These are phyloP conservation scores for Amia ocellicauda DNA, from an alignment of 2,113 vertebrate genomes.

Conservation along the genomic window DNA sequence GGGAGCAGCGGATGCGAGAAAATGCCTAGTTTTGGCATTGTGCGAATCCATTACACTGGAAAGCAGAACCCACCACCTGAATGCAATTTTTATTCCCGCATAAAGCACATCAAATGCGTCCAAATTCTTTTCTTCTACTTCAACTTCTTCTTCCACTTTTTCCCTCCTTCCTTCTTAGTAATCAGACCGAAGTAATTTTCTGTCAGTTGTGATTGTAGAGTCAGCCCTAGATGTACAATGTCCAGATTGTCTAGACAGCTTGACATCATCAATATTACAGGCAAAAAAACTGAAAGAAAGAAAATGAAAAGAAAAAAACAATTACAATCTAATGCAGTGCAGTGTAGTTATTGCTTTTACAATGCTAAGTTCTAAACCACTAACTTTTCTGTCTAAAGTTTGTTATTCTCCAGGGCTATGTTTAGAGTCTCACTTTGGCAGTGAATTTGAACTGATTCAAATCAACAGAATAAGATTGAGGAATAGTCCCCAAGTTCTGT, in stretches of 20 bases:
- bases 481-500: conserved; percentile 2
- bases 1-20: neutral
- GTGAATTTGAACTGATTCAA: neutral
- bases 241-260: conserved; percentile 2
- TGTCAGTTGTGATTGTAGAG: conserved; percentile 1
- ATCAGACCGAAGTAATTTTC: conserved; percentile 15
- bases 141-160: too few relatives aligned
- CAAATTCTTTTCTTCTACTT: neutral
- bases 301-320: neutral
- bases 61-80: neutral
- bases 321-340: neutral
- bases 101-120: neutral
- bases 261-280: neutral
- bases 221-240: conserved; percentile 5
- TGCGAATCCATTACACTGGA: neutral
- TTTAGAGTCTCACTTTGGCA: neutral
- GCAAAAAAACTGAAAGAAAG: neutral
- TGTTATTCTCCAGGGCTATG: conserved; percentile 4
- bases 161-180: too few relatives aligned
- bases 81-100: neutral
- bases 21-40: conserved; percentile 10
- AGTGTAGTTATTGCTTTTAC: conserved; percentile 7
- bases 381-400: neutral
- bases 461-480: conserved; percentile 9
- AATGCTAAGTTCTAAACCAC: neutral